Conservation (phyloP, 30 jellyfish, hydroid and myxozoan genomes). For the Pelagia noctiluca region DNA sequence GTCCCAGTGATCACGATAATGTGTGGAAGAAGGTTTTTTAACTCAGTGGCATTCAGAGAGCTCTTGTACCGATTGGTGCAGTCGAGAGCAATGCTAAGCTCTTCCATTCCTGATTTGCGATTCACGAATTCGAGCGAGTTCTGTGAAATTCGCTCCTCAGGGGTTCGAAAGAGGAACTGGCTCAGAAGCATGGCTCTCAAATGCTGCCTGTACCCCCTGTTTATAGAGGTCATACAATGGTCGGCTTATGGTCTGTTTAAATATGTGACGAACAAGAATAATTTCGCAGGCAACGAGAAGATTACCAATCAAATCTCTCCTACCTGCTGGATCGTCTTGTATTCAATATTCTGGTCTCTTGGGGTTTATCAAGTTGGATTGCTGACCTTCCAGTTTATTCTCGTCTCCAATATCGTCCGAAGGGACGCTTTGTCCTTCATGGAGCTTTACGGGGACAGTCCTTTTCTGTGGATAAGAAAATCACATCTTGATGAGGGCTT, state of each 20-base stretch:
- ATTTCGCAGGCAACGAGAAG: slow-evolving; percentile 41
- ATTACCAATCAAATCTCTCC: slow-evolving; percentile 12
- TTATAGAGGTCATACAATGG: slow-evolving; percentile 81
- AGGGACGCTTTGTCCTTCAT: slow-evolving; percentile 71
- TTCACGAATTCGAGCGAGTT: slow-evolving; percentile 47
- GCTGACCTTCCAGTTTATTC: slow-evolving; percentile 71
- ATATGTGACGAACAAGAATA: background rate
- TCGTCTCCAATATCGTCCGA: slow-evolving; percentile 63
- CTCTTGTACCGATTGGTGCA: slow-evolving; percentile 69
- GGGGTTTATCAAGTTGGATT: slow-evolving; percentile 81
- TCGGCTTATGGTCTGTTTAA: slow-evolving; percentile 43
- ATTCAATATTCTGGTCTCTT: slow-evolving; percentile 57
- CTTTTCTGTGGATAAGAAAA: slow-evolving; percentile 42
- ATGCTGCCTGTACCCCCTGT: slow-evolving; percentile 64
- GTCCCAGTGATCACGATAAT: slow-evolving; percentile 68
- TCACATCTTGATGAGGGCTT: slow-evolving; percentile 46
- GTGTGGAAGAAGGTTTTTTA: slow-evolving; percentile 59
- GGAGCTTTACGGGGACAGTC: slow-evolving; percentile 76
- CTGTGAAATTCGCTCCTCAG: slow-evolving; percentile 13
- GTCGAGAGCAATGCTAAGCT: slow-evolving; percentile 65
- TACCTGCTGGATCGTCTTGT: slow-evolving; percentile 50
- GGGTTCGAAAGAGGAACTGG: slow-evolving; percentile 71
- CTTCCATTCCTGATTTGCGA: slow-evolving; percentile 49
- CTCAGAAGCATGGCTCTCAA: slow-evolving; percentile 66
- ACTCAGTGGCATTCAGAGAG: slow-evolving; percentile 66